phyloP scores from a whole-genome alignment of 2,797 vertebrate genomes.

The Threskiornis aethiopicus region DNA sequence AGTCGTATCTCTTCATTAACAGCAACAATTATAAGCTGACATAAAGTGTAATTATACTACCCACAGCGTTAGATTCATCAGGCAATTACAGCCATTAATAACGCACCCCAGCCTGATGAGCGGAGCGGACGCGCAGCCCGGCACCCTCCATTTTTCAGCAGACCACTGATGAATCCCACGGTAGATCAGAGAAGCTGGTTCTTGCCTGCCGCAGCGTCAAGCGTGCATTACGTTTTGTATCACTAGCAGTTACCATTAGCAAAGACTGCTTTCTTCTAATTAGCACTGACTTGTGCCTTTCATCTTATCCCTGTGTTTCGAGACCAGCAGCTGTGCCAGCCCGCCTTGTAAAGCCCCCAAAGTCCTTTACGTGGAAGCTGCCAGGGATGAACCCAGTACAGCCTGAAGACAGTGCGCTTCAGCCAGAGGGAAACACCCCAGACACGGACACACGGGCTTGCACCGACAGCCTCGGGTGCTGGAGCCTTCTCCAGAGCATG shows the following conservation, averaged over 20 bases:
- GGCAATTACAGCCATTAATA: slow-evolving; percentile 14
- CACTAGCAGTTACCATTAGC: neutral
- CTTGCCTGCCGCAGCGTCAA: neutral
- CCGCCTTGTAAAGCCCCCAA: neutral
- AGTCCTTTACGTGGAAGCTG: neutral
- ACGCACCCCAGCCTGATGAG: neutral
- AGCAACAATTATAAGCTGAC: neutral
- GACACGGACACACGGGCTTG: neutral
- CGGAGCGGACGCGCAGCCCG: neutral
- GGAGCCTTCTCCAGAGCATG: neutral
- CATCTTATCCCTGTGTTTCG: neutral
- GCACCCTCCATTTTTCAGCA: neutral
- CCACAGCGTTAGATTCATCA: neutral
- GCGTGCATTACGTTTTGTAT: rapidly evolving
- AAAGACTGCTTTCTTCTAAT: neutral
- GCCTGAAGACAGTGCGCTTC: neutral
- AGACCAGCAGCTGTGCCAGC: neutral
- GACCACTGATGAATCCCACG: neutral
- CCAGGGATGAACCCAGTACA: neutral
- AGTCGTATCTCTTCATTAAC: neutral
- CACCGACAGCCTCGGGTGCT: neutral
- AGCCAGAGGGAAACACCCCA: neutral
- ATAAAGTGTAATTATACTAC: neutral
- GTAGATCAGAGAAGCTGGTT: neutral
- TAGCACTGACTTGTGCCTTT: neutral